A percentile compares a stretch with the other conserved stretches of the same genome.
Evolutionary conservation across 2,888 invertebrate genomes (phyloP).

Genomic region (Catocala nupta): DNA sequence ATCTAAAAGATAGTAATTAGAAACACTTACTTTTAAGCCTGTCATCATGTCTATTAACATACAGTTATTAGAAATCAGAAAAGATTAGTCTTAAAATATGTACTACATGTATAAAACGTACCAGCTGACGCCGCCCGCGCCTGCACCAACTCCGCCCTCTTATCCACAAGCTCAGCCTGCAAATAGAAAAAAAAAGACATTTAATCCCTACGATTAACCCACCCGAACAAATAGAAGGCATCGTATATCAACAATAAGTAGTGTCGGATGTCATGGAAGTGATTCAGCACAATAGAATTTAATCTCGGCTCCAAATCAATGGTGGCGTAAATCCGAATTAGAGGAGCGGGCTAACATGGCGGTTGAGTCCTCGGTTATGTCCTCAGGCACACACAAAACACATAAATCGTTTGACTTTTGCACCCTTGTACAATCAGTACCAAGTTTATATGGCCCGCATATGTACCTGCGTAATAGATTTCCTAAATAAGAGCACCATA

Average conservation of each 20-base stretch:
- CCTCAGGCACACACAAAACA: slow-evolving; percentile 52
- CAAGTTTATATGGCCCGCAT: too few species aligned
- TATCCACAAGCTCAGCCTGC: slow-evolving; percentile 92
- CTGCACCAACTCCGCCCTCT: slow-evolving; percentile 91
- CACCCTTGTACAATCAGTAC: slow-evolving; percentile 43
- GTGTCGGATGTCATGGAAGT: slow-evolving; percentile 69
- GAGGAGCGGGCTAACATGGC: slow-evolving; percentile 59
- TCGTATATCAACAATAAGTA: slow-evolving; percentile 70
- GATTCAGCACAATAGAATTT: slow-evolving; percentile 74
- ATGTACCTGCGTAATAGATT: too few species aligned
- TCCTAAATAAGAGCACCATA: too few species aligned
- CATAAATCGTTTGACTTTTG: slow-evolving; percentile 78
- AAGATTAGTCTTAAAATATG: not conserved
- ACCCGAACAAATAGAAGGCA: slow-evolving; percentile 56
- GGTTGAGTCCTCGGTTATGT: slow-evolving; percentile 31
- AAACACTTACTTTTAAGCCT: too few species aligned
- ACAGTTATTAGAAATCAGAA: too few species aligned
- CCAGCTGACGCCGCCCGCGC: slow-evolving; percentile 86
- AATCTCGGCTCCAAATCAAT: slow-evolving; percentile 69
- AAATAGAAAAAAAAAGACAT: slow-evolving; percentile 60
- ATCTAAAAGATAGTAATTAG: too few species aligned
- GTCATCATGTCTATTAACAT: too few species aligned
- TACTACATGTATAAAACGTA: slow-evolving; percentile 46
- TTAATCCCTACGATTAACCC: slow-evolving; percentile 54
- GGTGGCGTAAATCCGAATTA: slow-evolving; percentile 78